Evolutionary conservation across 2,113 vertebrate species (phyloP).

Genomic region (Pseudopodoces humilis): DNA sequence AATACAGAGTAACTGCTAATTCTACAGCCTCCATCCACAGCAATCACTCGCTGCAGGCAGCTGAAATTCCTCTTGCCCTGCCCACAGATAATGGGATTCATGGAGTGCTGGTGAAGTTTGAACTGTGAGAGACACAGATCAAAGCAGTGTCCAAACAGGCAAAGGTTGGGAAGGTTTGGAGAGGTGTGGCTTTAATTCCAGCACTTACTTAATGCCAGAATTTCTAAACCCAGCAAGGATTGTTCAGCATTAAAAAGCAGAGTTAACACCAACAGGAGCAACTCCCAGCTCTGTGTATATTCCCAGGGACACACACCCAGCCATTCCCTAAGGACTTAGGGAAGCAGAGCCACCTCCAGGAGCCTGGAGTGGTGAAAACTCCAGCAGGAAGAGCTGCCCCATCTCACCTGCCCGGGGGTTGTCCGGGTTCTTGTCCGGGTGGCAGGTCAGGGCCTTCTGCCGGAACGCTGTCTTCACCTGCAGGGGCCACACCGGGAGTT

Average conservation of each 20-base stretch:
- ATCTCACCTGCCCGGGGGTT: conserved; percentile 92
- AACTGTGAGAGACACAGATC: not conserved
- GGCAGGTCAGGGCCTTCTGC: conserved; percentile 91
- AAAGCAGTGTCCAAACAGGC: not conserved
- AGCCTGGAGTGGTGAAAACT: fast-evolving
- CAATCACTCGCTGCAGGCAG: not conserved
- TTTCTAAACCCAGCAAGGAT: not conserved
- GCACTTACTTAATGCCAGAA: no score
- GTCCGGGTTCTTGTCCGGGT: conserved; percentile 97
- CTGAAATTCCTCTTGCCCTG: fast-evolving
- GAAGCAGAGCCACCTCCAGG: not conserved
- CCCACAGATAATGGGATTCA: fast-evolving
- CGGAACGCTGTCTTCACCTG: conserved; percentile 96
- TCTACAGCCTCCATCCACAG: not conserved
- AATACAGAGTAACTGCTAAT: not conserved
- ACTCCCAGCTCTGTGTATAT: fast-evolving
- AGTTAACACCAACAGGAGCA: fast-evolving
- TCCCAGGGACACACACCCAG: no score
- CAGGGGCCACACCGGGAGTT: not conserved
- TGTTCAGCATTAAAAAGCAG: not conserved
- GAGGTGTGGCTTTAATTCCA: not conserved
- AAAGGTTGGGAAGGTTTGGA: not conserved
- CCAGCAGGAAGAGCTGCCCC: not conserved
- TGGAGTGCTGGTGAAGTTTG: not conserved
- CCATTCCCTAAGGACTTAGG: not conserved